Evolutionary conservation across 2,113 vertebrate genomes (phyloP), one percentile per base, ranked within the genome.

Genomic region (Syngnathus typhle): DNA sequence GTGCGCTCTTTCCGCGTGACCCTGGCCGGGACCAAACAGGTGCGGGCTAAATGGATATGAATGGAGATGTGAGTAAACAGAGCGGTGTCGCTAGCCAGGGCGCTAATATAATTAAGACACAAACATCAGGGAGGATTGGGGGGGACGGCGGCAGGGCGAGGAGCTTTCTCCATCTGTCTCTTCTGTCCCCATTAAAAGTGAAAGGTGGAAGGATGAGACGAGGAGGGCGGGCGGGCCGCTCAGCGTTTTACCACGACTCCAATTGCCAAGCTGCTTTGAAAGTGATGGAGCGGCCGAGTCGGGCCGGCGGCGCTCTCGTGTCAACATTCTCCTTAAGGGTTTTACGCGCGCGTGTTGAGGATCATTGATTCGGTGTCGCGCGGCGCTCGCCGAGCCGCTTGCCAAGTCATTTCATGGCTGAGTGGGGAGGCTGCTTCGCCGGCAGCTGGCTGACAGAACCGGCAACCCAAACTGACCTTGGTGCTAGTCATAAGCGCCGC

Each of bases 11-110:
- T 92, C 85, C 1, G 79, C 90, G 93, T 94, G 92, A 94, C 94
- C 94, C 93, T 93, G 92, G 91, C 93, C 91, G 83, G 91, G 93
- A 94, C 94, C 90, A 95, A 98, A 96, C 96, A 98, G 96, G 96
- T 98, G 95, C 93, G 92, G 91, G 89, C 92, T 98, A 98, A 98
- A 98, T 98, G 94, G 95, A 96, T 95, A 97, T 96, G 95, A 98
- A 98, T 98, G 94, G 93, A 94, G 93, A 92, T 93, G 93, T 96
- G 94, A 92, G 93, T 95, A 94, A 94, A 95, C 93, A 94, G 95
- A 94, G 94, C 91, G 90, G 91, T 88, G 81, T 91, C 91, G 93
- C 94, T 92, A 74, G 94, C 94, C 93, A 94, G 93, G 91, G 91
- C 76, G 87, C 93, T 98, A 97, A 98, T 97, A 94, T 96, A 97